Base-by-base conservation (phyloP, 1,140 invertebrate species). In the Drosophila rhopaloa region DNA sequence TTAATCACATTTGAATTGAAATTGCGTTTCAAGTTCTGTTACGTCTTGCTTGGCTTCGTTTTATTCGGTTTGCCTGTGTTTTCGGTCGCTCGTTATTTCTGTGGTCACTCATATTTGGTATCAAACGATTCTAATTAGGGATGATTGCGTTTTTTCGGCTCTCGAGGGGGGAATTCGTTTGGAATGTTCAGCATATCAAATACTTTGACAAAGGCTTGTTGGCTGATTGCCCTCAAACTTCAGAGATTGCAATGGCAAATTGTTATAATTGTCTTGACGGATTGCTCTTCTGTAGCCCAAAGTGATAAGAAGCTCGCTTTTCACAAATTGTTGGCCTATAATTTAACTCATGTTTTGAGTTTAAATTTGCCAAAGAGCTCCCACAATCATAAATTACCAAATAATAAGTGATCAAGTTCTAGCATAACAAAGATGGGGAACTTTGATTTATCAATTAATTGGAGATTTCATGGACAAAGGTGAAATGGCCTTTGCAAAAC, bases 1-100 rank as follows among this genome's bases (percentile, higher is more conserved):
- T 86, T 82, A 88, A 86, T 88, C 83, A 70, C 79, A 82, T 82
- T 82, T 58, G 68, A 76, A 88, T 88, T 68, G 81, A 85, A 83
- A 85, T 82, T 73, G 82, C 83, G 79, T 73, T 79, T 78, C 58
- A 58, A 66, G 62, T 72, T 79, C 27, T 57, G 38, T 32, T 56
- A 14, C 55, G 60, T 27, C 38, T 44, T 24, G 57, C 46, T 41
- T 54, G 44, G 16, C 56, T 47, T 68, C 51, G 43, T 58, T 27
- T 78, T 68, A 51, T 66, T 54, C 48, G n/a, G 46, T 29, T 59
- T 53, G 38, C 59, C 60, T 60, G 46, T 19, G 56, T 19, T 60
- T 54, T 55, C 19, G 44, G 5, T 29, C 24, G 5, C 37, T 11
- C n/a, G n/a, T 32, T 19, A 32, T 66, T 53, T 50, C 46, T 32